phyloP scores from a whole-genome alignment of 2,113 vertebrate species.

The Empidonax alnorum region DNA sequence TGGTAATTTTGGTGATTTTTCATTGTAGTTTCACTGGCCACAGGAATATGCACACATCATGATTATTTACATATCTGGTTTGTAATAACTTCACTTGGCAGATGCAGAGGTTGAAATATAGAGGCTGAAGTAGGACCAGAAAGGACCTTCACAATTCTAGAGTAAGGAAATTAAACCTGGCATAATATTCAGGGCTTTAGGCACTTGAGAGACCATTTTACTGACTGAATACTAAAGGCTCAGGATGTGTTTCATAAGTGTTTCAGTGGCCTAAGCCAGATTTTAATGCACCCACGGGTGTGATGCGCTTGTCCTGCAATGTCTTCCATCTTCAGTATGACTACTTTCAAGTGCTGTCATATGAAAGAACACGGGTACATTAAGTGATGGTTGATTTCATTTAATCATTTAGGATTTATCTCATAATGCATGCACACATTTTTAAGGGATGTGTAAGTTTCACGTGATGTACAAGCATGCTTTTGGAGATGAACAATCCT shows the following conservation, averaged over 20 bases:
- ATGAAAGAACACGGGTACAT: neutral
- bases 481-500: neutral
- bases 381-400: neutral
- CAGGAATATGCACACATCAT: neutral
- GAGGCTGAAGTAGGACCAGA: neutral
- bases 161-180: neutral
- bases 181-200: neutral
- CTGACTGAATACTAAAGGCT: neutral
- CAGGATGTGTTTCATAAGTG: neutral
- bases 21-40: neutral
- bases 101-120: neutral
- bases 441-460: neutral
- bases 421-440: neutral
- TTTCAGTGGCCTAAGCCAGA: neutral
- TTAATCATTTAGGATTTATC: neutral
- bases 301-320: neutral
- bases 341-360: neutral
- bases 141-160: neutral
- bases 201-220: neutral
- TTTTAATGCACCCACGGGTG: neutral
- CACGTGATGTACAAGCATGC: fast-evolving
- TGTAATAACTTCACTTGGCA: neutral
- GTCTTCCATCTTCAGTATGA: neutral
- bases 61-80: neutral
- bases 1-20: neutral